Evolutionary conservation across 2,797 vertebrate genomes (phyloP).

Genomic region (Acanthis flammea): DNA sequence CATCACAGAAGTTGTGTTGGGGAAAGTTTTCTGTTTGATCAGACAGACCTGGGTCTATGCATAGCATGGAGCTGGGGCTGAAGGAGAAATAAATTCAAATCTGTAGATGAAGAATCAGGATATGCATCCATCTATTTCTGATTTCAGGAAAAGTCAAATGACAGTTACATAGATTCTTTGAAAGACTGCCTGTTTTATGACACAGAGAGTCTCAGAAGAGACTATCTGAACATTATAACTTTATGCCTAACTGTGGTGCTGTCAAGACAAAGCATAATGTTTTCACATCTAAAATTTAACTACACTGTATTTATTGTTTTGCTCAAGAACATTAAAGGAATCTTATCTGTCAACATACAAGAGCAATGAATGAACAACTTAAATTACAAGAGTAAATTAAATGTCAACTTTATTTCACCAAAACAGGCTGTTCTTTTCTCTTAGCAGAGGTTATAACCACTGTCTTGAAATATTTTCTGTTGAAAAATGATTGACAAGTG

Average conservation of each 20-base stretch:
- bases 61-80: background rate
- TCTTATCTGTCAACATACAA: conserved; percentile 1
- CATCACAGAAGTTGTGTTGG: too few species aligned
- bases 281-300: conserved; percentile 25
- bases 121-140: background rate
- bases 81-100: background rate
- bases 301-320: conserved; percentile 41
- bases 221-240: conserved; percentile 41
- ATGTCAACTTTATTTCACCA: conserved; percentile 45
- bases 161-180: background rate
- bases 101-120: background rate
- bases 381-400: background rate
- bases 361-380: background rate
- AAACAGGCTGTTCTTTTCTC: background rate
- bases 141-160: background rate
- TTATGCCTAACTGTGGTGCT: conserved; percentile 15
- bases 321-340: conserved; percentile 18
- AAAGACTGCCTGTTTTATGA: background rate
- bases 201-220: background rate
- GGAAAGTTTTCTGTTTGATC: background rate
- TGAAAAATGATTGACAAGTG: conserved; percentile 1
- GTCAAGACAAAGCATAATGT: conserved; percentile 27
- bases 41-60: background rate
- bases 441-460: background rate
- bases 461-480: background rate